Evolutionary conservation across 2,113 vertebrate species (phyloP).

Genomic region (Pagrus major): DNA sequence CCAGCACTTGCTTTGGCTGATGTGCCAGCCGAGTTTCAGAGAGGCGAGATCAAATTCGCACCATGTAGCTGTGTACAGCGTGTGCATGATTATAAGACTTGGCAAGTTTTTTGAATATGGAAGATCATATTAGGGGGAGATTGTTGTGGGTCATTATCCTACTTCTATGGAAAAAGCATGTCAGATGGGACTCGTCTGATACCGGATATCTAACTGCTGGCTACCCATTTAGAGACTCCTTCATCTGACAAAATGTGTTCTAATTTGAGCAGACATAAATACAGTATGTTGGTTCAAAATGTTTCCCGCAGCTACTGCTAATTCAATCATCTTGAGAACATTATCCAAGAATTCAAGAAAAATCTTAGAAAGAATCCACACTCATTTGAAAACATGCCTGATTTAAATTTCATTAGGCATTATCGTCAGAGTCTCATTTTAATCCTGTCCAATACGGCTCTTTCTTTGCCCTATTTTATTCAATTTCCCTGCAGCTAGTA

Average conservation of each 20-base stretch:
- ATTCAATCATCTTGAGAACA: slow-evolving; percentile 44
- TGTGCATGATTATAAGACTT: slow-evolving; percentile 31
- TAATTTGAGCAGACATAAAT: slow-evolving; percentile 26
- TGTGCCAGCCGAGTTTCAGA: slow-evolving; percentile 29
- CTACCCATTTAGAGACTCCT: not conserved
- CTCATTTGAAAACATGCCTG: slow-evolving; percentile 58
- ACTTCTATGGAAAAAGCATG: slow-evolving; percentile 4
- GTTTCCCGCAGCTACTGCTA: slow-evolving; percentile 7
- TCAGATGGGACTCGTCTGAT: slow-evolving; percentile 20
- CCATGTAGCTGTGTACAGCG: not conserved
- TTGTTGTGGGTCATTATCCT: slow-evolving; percentile 34
- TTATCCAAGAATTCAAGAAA: slow-evolving; percentile 53
- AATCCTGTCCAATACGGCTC: slow-evolving; percentile 55
- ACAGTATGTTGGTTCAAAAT: slow-evolving; percentile 13
- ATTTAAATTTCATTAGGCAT: slow-evolving; percentile 69
- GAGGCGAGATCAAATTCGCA: slow-evolving; percentile 32
- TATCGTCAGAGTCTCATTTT: slow-evolving; percentile 62
- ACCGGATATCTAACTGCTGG: slow-evolving; percentile 8
- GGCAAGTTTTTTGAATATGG: slow-evolving; percentile 20
- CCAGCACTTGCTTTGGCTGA: slow-evolving; percentile 46
- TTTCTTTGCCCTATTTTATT: slow-evolving; percentile 70
- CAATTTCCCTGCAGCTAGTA: slow-evolving; percentile 70
- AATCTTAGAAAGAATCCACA: slow-evolving; percentile 40
- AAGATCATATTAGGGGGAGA: slow-evolving; percentile 1
- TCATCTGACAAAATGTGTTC: not conserved